A percentile compares a stretch with the other conserved stretches of the same genome.
Conservation (phyloP, 2,797 vertebrate species). For the Enoplosus armatus region DNA sequence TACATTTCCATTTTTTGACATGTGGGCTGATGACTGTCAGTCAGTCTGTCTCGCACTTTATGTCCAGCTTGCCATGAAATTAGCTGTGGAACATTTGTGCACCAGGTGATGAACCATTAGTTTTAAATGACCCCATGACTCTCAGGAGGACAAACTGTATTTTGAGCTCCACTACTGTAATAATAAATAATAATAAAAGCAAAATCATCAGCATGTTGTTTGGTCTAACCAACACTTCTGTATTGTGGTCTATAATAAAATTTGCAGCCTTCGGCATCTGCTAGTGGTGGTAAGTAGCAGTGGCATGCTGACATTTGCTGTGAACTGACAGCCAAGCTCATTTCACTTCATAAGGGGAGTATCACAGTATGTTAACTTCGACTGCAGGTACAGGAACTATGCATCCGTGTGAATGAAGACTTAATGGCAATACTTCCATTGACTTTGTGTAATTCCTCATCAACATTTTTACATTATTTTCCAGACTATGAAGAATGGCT, state of each 20-base stretch:
- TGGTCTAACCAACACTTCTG: constrained; percentile 5
- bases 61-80: neutral
- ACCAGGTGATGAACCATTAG: constrained; percentile 10
- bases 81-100: neutral
- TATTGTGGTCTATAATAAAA: constrained; percentile 22
- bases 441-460: neutral
- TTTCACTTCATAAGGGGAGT: constrained; percentile 8
- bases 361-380: constrained; percentile 20
- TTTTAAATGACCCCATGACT: constrained; percentile 15
- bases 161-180: constrained; percentile 5
- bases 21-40: no score
- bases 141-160: neutral
- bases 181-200: constrained; percentile 16
- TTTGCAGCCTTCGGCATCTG: constrained; percentile 33
- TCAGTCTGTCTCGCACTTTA: no score
- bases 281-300: neutral
- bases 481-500: neutral
- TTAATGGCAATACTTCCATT: neutral
- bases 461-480: neutral
- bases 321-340: constrained; percentile 12
- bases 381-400: constrained; percentile 6
- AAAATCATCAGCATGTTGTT: constrained; percentile 14
- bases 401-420: neutral
- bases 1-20: constrained; percentile 4
- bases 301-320: constrained; percentile 19